Evolutionary conservation across 2,113 vertebrate species (phyloP), one percentile per base, ranked within the genome.

Genomic region (Pelusios castaneus): DNA sequence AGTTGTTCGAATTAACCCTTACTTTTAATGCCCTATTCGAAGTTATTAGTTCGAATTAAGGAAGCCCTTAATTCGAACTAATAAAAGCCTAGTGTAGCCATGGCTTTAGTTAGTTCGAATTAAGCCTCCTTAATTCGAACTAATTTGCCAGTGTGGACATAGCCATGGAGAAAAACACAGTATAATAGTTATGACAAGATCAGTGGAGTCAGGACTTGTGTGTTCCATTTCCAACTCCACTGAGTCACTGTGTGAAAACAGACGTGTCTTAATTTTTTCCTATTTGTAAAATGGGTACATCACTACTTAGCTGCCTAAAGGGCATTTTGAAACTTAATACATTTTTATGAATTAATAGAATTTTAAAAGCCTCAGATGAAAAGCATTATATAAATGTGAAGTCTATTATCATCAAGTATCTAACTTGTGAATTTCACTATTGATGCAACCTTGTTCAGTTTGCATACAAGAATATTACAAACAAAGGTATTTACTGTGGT

Each of bases 161-260:
- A n/a, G n/a, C n/a, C n/a, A n/a, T n/a, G n/a, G 51, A 52, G 51
- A 52, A 16, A 52, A 52, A 52, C 51, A 52, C 51, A 52, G 90
- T 84, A 60, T 79, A 91, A 92, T 16, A 1, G 54, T n/a, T 79
- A 88, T 80, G 92, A 85, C 92, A 7, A 89, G 93, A 90, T 49
- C 91, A 27, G 82, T 41, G 16, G 56, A 89, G 85, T 78, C 82
- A 95, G 90, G 78, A 93, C 93, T 45, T 41, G 41, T 56, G 84
- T 25, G 45, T 67, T 91, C 54, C 43, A 43, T 24, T 58, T 83
- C 73, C 8, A 34, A 91, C 89, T 89, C 34, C 10, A 47, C 29
- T 56, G 80, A 52, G 16, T 92, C n/a, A 55, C 67, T 51, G 91
- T 43, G 51, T 63, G 92, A 93, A 92, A 70, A 89, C 82, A 94